Evolutionary conservation across 2,113 vertebrate species (phyloP).

Genomic region (Myotis yumanensis): DNA sequence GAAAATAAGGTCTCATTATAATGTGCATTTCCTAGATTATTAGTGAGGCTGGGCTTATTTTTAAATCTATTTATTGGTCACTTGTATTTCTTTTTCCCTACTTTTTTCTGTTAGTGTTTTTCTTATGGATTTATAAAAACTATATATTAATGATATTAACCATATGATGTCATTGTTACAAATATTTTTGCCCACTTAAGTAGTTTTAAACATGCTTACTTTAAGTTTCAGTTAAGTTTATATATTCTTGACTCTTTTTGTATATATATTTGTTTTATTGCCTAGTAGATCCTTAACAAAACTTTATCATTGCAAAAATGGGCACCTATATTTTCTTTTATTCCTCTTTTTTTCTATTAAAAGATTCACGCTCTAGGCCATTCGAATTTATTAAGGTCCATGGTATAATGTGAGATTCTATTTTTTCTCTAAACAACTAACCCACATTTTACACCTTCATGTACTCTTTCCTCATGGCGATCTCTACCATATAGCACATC

Average conservation of each 20-base stretch:
- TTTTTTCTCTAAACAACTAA: constrained; percentile 25
- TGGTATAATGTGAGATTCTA: neutral
- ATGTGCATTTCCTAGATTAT: neutral
- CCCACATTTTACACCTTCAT: neutral
- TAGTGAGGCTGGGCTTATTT: neutral
- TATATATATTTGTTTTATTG: neutral
- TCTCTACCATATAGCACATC: neutral
- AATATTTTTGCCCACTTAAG: neutral
- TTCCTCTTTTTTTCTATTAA: constrained; percentile 25
- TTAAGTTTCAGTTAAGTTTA: neutral
- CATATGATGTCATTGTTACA: neutral
- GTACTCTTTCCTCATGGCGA: neutral
- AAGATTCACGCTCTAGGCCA: neutral
- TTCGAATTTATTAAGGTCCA: constrained; percentile 22
- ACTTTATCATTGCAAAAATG: neutral
- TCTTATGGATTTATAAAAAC: neutral
- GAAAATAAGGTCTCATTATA: constrained; percentile 32
- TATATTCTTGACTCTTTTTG: neutral
- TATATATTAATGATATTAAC: neutral
- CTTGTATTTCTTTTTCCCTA: neutral
- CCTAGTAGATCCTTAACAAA: neutral
- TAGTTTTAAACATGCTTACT: neutral
- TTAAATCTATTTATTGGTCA: neutral
- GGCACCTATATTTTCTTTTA: neutral
- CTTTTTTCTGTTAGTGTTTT: neutral